Base-by-base conservation (phyloP, 53 echinoderm and acorn worm genomes). In the Luidia sarsii region DNA sequence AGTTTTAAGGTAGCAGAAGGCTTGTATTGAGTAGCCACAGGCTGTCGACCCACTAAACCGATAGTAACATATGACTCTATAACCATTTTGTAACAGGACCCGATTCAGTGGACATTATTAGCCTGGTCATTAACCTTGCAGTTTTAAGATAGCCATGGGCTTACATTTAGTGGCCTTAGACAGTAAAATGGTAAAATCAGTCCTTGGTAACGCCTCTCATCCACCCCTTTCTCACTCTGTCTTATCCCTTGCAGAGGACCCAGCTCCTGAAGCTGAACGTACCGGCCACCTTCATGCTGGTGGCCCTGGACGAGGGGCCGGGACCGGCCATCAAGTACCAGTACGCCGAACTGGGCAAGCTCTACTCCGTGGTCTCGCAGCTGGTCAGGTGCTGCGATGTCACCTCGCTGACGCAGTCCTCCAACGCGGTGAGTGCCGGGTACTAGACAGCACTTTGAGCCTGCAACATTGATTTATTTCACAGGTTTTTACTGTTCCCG, bases 241-340 rank as follows among this genome's bases (percentile, higher is more conserved):
- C 62, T 41, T 25, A 7, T 65, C 27, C 29, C 14, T 15, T 63
- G 39, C 91, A 99, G 99, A 91, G 91, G 79, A 87, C 91, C 50
- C 94, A 99, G 43, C 80, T 99, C 14, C 64, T 99, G 71, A 91
- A 94, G 82, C 75, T 99, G 60, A 87, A 85, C 24, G 99, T 99
- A 3, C 99, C 99, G 18, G 84, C 99, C 1, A 99, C 99, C 4
- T 99, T 99, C 80, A 99, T 99, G 91, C 66, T 94, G 24, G 99
- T 99, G 23, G 94, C 99, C 3, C 67, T 99, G 33, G 99, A 99
- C 45, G 99, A 99, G 61, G 99, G 99, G 2, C 94, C 99, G 1
- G 99, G 99, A 6, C 99, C 99, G 53, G 91, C 99, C 25, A 99
- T 99, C 91, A 99, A 99, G 87, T 99, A 99, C 85, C 99, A 99